These are phyloP conservation scores for Catostylus mosaicus DNA, from an alignment of 30 jellyfish, hydroid and myxozoan genomes.

Conservation along the genomic window DNA sequence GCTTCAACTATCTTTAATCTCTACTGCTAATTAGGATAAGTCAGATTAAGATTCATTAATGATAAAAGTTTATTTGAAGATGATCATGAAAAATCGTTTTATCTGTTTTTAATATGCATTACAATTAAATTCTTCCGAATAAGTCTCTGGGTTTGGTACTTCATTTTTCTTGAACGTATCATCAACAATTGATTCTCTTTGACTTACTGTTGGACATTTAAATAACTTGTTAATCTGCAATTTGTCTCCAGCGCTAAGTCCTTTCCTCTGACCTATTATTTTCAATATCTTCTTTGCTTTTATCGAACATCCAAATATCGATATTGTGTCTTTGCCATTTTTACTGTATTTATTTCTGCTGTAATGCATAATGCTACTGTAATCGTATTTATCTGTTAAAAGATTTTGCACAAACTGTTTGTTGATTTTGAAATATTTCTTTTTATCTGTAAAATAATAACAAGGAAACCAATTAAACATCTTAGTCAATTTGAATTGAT, in stretches of 20 bases:
- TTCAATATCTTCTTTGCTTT: conserved; percentile 27
- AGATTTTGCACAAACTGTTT: conserved; percentile 31
- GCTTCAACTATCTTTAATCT: too few relatives aligned
- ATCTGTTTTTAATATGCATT: background rate
- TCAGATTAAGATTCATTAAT: too few relatives aligned
- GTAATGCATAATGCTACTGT: conserved; percentile 39
- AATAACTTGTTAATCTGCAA: conserved; percentile 17
- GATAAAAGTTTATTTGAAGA: too few relatives aligned
- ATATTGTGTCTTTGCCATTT: conserved; percentile 35
- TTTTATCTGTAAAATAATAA: conserved; percentile 28
- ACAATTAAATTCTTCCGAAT: background rate
- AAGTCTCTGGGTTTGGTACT: background rate
- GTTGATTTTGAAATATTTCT: conserved; percentile 14
- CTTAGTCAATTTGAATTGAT: too few relatives aligned
- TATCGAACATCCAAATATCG: conserved; percentile 35
- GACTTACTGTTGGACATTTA: background rate
- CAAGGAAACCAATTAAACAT: too few relatives aligned
- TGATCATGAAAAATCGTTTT: too few relatives aligned
- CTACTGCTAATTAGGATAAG: too few relatives aligned
- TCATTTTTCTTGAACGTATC: background rate
- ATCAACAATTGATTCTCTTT: conserved; percentile 6
- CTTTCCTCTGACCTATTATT: conserved; percentile 32
- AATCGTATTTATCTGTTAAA: conserved; percentile 8
- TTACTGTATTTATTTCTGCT: conserved; percentile 19
- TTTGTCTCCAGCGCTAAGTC: conserved; percentile 50